A percentile compares a stretch with the other conserved stretches of the same genome.
phyloP scores from a whole-genome alignment of 92 coral and sea anemone species.

The Siderastrea radians region DNA sequence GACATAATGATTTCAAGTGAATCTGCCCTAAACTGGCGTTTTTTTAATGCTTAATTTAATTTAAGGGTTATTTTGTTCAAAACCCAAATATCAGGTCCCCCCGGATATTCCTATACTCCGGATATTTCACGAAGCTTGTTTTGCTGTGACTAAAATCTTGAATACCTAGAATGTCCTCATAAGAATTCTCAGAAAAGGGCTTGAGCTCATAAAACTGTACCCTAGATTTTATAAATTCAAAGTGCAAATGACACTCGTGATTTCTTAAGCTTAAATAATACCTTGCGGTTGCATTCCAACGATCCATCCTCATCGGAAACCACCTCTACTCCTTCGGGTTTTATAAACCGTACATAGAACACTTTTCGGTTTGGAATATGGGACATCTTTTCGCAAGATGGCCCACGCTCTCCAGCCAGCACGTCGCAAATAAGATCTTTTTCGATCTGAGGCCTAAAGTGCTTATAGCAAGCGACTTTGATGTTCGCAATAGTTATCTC shows the following conservation, averaged over 20 bases:
- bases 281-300: conserved; percentile 25
- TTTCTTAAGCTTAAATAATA: too few relatives aligned
- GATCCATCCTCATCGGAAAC: conserved; percentile 8
- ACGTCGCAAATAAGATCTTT: conserved; percentile 64
- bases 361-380: conserved; percentile 48
- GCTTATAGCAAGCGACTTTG: conserved; percentile 55
- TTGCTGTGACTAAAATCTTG: too few relatives aligned
- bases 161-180: too few relatives aligned
- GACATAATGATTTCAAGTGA: too few relatives aligned
- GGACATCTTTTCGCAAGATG: conserved; percentile 52
- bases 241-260: conserved; percentile 5
- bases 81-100: too few relatives aligned
- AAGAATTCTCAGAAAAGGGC: too few relatives aligned
- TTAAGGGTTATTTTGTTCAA: too few relatives aligned
- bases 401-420: conserved; percentile 64
- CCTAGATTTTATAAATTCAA: not conserved
- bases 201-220: not conserved
- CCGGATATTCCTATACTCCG: too few relatives aligned
- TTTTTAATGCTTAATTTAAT: too few relatives aligned
- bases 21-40: too few relatives aligned
- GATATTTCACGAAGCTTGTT: too few relatives aligned
- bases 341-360: conserved; percentile 36
- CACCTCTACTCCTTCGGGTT: conserved; percentile 21
- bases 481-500: conserved; percentile 42
- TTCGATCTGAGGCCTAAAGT: conserved; percentile 45